Percentiles rank a stretch among this genome's conserved stretches.
These are phyloP conservation scores for Macrobrachium rosenbergii DNA, from an alignment of 1,140 invertebrate species.

Conservation along the genomic window DNA sequence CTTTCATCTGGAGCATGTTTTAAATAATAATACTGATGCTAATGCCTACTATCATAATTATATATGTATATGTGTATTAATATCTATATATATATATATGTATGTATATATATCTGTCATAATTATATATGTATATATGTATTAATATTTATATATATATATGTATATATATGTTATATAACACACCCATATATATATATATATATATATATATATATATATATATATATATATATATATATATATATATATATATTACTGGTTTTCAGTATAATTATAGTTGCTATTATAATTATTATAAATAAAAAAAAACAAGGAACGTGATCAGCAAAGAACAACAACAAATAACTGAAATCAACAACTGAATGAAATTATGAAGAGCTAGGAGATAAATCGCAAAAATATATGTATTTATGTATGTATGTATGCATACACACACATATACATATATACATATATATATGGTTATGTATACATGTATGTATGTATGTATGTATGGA, in stretches of 20 bases:
- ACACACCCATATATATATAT: not conserved
- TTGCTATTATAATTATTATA: not conserved
- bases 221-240: conserved; percentile 14
- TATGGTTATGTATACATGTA: not conserved
- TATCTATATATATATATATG: not conserved
- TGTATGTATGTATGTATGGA: not conserved
- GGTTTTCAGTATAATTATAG: not conserved
- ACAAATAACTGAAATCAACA: conserved; percentile 2
- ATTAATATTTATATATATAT: conserved; percentile 1
- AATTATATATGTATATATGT: not conserved
- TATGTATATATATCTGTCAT: not conserved
- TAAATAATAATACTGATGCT: no score
- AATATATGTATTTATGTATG: not conserved
- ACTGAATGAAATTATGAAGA: not conserved
- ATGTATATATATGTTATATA: no score
- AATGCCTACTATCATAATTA: no score
- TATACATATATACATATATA: conserved; percentile 3
- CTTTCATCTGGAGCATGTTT: no score
- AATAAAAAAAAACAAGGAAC: no score
- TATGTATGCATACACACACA: not conserved
- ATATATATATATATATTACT: not conserved
- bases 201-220: not conserved
- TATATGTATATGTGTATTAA: not conserved
- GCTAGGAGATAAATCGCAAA: not conserved
- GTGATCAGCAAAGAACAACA: not conserved